Evolutionary conservation across 2,888 invertebrate genomes (phyloP).

Genomic region (Drosophila anomalipes): DNA sequence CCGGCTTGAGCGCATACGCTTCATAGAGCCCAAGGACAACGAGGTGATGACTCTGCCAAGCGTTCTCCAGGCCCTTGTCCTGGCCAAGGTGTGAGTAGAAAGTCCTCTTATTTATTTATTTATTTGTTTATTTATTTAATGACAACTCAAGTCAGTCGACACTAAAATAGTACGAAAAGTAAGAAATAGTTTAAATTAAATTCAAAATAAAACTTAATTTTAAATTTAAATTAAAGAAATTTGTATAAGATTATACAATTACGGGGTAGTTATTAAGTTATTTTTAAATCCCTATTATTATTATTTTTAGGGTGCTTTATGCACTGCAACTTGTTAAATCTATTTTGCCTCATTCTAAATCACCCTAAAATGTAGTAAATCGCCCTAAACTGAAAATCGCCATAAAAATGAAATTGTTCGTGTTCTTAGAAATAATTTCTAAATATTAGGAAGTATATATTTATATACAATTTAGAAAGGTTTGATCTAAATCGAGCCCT

Average conservation of each 20-base stretch:
- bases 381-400: no score
- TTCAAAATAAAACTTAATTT: not conserved
- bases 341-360: not conserved
- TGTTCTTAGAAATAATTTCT: no score
- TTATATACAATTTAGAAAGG: no score
- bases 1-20: constrained; percentile 91
- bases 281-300: not conserved
- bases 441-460: no score
- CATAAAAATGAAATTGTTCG: no score
- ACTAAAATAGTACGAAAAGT: not conserved
- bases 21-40: constrained; percentile 87
- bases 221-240: not conserved
- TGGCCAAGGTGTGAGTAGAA: constrained; percentile 90
- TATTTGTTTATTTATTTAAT: not conserved
- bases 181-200: not conserved
- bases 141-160: not conserved
- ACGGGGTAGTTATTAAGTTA: not conserved
- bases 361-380: not conserved
- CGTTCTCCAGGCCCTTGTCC: constrained; percentile 91
- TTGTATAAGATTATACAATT: no score
- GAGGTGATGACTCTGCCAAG: constrained; percentile 87
- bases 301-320: not conserved
- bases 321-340: no score
- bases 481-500: no score
- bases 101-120: not conserved